Base-by-base conservation (phyloP, 2,797 vertebrate species). In the Gorsachius magnificus region DNA sequence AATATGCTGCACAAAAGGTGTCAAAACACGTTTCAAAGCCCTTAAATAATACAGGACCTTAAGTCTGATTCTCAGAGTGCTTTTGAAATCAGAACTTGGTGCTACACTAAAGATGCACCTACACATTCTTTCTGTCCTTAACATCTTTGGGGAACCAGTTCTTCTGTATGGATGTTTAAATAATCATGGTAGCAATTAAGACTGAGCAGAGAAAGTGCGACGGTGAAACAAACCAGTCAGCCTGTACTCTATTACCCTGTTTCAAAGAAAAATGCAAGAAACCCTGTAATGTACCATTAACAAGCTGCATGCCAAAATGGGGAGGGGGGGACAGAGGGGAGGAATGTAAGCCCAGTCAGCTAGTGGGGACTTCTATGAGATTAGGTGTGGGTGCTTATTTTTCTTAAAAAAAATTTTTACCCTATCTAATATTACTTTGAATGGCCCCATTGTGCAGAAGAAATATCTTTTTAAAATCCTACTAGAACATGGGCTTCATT, bases 201-300 rank as follows among this genome's bases (percentile, higher is more conserved):
- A 68, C 24, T 26, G 74, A 80, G 83, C 41, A 89, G 77, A 76
- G 70, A 82, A 96, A 89, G 65, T 83, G 86, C 83, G 89, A 7
- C 1, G 6, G 78, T 95, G 92, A 90, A 94, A 93, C 58, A 94
- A 94, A 90, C 56, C 77, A 92, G 92, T n/a, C 54, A 82, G 81
- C 56, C 87, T 96, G 66, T 50, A 28, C 56, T 87, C 56, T 57
- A 61, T 77, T 87, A 80, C n/a, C 72, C 35, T 74, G 64, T 75
- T 90, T 66, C 88, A 87, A 89, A 85, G 63, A 66, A 78, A 94
- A 93, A 87, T 66, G 90, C 78, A 87, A 84, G 92, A 90, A 94
- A 65, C 25, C 25, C 24, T 72, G 69, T 86, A 71, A 60, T 12
- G 66, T 82, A 87, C 86, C 70, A 76, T 71, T 78, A 83, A 65